These are phyloP conservation scores for Oreochromis tanganicae DNA, from an alignment of 2,113 vertebrate species.

Conservation along the genomic window DNA sequence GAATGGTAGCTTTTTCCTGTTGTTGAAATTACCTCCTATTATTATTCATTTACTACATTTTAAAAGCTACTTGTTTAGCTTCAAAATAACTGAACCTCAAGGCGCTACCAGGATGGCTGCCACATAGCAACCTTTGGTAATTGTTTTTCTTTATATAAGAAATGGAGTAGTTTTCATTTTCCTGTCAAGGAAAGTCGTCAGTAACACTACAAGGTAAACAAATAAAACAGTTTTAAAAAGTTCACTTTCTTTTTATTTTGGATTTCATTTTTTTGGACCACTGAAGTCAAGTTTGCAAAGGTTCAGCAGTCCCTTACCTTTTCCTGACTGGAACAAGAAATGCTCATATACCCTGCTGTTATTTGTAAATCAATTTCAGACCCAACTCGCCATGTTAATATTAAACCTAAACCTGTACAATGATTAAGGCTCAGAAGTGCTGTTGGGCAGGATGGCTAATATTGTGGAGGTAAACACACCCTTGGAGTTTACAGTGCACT, in stretches of 20 bases:
- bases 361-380: background rate
- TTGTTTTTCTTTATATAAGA: background rate
- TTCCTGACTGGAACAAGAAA: background rate
- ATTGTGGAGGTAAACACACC: background rate
- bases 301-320: background rate
- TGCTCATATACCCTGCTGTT: background rate
- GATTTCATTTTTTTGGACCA: background rate
- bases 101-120: too few species aligned
- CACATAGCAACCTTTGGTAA: background rate
- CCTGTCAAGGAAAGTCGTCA: background rate
- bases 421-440: background rate
- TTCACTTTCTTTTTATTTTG: background rate
- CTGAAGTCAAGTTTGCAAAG: background rate
- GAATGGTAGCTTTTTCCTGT: background rate
- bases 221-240: background rate
- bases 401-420: background rate
- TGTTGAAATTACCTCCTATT: background rate
- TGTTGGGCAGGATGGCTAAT: background rate
- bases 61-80: background rate
- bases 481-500: background rate
- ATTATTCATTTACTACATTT: background rate
- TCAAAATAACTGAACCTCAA: background rate
- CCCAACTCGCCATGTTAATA: background rate
- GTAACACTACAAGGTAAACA: background rate
- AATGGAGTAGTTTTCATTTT: background rate